Evolutionary conservation across 2,113 vertebrate genomes (phyloP), one percentile per base, ranked within the genome.

Genomic region (Oncorhynchus gorbuscha): DNA sequence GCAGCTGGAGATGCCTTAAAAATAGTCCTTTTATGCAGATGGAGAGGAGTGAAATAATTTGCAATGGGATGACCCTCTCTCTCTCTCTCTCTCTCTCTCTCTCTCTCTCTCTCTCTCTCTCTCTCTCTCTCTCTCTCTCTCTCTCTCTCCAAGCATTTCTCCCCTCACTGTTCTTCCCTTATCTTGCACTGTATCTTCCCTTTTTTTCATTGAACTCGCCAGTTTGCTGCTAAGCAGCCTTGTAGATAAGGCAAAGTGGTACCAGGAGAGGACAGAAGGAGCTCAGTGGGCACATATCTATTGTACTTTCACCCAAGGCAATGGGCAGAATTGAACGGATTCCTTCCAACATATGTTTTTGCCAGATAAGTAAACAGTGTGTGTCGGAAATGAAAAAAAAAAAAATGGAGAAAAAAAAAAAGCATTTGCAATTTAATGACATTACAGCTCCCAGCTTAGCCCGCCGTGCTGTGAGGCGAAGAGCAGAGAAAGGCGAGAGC

Each of bases 351-450:
- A 99, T 99, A 99, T 99, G 97, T 99, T 99, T 99, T 97, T 97
- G 96, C 96, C 97, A 99, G 98, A 99, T 99, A 99, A 99, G 98
- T 99, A 98, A 99, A 99, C 97, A 99, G 97, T 99, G 98, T 99
- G 98, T 99, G 98, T 99, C 98, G 97, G 97, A 98, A 97, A 97
- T 97, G 96, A 96, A 91, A 45, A 45, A 39, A 9, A 39, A 0
- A 45, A 1, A 45, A 45, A 45, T 11, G 7, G 8, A 35, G 6
- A 35, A 6, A 28, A 35, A 35, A 35, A 35, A 99, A 98, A 99
- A 98, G 96, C 98, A 99, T 99, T 99, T 99, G 98, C 98, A 99
- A 99, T 99, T 99, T 99, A 99, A 99, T 99, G 98, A 99, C 97
- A 99, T 99, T 99, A 98, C 97, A 98, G 97, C 97, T 97, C 96